phyloP scores from a whole-genome alignment of 2,888 invertebrate genomes.

The Pristionchus exspectatus region DNA sequence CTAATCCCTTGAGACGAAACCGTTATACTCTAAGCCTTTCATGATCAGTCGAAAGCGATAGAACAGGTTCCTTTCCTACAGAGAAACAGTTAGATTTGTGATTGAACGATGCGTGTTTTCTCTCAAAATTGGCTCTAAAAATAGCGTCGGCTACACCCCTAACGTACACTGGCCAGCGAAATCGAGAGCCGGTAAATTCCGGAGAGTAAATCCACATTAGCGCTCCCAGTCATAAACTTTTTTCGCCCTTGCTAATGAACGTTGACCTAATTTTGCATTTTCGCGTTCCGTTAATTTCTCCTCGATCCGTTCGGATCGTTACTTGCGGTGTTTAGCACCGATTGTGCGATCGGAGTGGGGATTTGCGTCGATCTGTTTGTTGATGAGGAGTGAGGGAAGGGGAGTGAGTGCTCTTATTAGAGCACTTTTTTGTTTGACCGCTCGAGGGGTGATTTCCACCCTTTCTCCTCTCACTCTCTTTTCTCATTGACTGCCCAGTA shows the following conservation, averaged over 20 bases:
- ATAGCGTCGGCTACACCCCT: background rate
- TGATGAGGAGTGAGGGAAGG: background rate
- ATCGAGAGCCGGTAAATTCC: background rate
- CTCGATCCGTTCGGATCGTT: conserved; percentile 1
- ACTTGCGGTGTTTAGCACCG: conserved; percentile 39
- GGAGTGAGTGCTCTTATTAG: conserved; percentile 14
- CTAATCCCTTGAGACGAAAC: background rate
- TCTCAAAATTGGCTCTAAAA: background rate
- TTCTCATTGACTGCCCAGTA: conserved; percentile 15
- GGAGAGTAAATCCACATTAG: background rate
- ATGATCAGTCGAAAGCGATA: background rate
- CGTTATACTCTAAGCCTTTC: conserved; percentile 22
- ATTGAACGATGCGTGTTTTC: background rate
- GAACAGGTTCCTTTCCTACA: background rate
- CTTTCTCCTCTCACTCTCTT: background rate
- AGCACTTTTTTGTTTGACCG: conserved; percentile 50
- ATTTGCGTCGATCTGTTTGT: conserved; percentile 37
- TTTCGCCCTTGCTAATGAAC: background rate
- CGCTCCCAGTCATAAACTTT: background rate
- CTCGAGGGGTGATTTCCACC: background rate
- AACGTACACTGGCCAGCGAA: background rate
- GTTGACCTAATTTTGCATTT: background rate
- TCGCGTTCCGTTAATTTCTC: background rate
- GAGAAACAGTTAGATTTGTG: background rate
- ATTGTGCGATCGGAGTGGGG: background rate